Conservation (phyloP, 2,797 vertebrate genomes). For the Saguinus oedipus region DNA sequence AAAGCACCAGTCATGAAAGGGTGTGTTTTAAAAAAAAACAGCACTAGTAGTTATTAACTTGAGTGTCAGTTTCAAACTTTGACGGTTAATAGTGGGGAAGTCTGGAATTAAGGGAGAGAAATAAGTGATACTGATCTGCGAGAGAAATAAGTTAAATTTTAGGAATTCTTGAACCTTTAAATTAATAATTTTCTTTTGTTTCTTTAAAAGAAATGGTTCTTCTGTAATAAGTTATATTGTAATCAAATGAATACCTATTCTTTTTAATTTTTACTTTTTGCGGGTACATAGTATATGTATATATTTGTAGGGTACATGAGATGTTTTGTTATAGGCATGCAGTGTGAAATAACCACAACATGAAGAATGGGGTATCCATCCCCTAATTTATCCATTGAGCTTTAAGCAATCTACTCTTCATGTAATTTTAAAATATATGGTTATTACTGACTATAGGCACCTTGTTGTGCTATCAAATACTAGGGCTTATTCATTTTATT, state of each 20-base stretch:
- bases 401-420: no score
- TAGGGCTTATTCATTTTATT: no score
- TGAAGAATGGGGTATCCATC: no score
- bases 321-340: no score
- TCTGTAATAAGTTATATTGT: conserved; percentile 36
- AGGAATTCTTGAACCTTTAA: conserved; percentile 10
- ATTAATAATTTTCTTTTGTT: conserved; percentile 4
- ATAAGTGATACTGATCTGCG: not conserved
- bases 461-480: no score
- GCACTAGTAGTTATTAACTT: not conserved
- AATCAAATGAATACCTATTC: not conserved
- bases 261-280: not conserved
- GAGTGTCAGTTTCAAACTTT: conserved; percentile 24
- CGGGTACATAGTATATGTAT: no score
- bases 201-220: not conserved
- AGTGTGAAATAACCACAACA: no score
- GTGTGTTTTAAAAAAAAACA: not conserved
- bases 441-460: no score
- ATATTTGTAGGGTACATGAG: no score
- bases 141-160: conserved; percentile 31
- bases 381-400: no score
- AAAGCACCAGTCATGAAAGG: not conserved
- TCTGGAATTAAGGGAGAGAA: conserved; percentile 10
- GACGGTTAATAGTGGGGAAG: not conserved
- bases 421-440: no score